Evolutionary conservation across 1,140 invertebrate species (phyloP).

Genomic region (Fopius arisanus): DNA sequence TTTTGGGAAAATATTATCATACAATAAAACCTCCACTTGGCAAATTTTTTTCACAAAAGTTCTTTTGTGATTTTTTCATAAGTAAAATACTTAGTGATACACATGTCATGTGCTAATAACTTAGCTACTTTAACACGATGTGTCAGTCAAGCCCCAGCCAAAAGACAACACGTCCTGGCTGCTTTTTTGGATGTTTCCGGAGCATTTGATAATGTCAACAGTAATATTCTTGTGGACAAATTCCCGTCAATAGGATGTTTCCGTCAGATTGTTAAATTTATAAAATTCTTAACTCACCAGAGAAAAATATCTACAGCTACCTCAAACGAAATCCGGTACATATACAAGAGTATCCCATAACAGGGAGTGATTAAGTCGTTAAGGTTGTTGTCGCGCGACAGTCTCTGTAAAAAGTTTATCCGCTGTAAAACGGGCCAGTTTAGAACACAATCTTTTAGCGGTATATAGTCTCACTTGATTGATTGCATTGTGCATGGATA

Average conservation of each 20-base stretch:
- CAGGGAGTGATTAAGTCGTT: neutral
- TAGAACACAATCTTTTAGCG: too few species aligned
- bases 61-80: too few species aligned
- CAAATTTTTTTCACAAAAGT: too few species aligned
- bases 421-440: too few species aligned
- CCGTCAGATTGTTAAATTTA: neutral
- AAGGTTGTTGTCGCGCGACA: too few species aligned
- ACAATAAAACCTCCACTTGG: too few species aligned
- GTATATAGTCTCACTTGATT: too few species aligned
- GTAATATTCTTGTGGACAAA: neutral
- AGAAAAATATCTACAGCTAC: neutral
- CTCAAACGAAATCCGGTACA: neutral
- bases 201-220: constrained; percentile 29
- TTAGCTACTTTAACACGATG: neutral
- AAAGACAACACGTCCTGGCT: neutral
- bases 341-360: neutral
- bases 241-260: neutral
- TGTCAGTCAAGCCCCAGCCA: neutral
- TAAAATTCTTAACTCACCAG: neutral
- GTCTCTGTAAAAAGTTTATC: too few species aligned
- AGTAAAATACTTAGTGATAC: too few species aligned
- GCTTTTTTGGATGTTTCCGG: constrained; percentile 18
- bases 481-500: too few species aligned
- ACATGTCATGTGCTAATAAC: constrained; percentile 22
- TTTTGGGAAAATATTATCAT: too few species aligned